Evolutionary conservation across 2,113 vertebrate species (phyloP).

Genomic region (Dascyllus trimaculatus): DNA sequence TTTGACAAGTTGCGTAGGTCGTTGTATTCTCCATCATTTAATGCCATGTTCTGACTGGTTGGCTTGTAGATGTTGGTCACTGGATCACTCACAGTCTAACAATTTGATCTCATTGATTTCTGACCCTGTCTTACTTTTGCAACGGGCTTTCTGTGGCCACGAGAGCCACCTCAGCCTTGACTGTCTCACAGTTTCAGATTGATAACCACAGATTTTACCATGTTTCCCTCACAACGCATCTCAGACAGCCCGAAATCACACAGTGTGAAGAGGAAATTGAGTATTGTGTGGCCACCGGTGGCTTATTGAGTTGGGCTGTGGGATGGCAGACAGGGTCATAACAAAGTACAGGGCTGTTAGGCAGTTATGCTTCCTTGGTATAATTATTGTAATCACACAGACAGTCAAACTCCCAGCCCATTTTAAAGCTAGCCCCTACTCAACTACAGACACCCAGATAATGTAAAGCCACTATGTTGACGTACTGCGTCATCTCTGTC

Average conservation of each 20-base stretch:
- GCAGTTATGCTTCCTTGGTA: conserved; percentile 28
- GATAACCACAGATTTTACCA: neutral
- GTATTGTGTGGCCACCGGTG: neutral
- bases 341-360: conserved; percentile 27
- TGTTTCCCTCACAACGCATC: neutral
- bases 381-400: conserved; percentile 42
- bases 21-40: neutral
- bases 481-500: too few relatives aligned
- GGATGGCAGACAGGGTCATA: conserved; percentile 19
- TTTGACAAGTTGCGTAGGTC: neutral
- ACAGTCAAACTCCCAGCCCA: conserved; percentile 11
- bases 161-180: neutral
- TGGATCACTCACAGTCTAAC: neutral
- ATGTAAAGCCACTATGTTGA: neutral
- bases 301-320: neutral
- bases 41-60: neutral
- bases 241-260: neutral
- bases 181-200: neutral
- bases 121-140: neutral
- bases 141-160: neutral
- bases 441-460: neutral
- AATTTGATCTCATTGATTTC: neutral
- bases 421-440: conserved; percentile 4
- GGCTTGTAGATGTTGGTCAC: neutral
- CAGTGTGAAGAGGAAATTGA: neutral